Base-by-base conservation (phyloP, 2,797 vertebrate species). In the Schizopygopsis malacanthus region DNA sequence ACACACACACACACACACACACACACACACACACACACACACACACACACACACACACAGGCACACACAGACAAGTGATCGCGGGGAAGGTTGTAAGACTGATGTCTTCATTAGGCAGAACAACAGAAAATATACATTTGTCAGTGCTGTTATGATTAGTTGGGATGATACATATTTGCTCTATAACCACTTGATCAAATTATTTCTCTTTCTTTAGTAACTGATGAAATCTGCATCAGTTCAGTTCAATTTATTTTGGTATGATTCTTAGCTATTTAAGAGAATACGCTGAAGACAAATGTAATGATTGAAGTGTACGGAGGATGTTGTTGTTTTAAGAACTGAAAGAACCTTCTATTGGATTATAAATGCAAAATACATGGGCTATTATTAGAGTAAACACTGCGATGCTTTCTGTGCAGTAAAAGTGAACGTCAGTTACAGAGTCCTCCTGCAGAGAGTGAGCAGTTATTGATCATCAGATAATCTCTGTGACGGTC, bases 361-460 rank as follows among this genome's bases (percentile, higher is more conserved):
- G 43, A 73, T 52, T 75, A 56, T 50, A 77, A 77, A 77, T 39
- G 20, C 33, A 77, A 13, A 77, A 56, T 39, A n/a, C 52, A 56
- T n/a, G 15, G 33, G 6, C 13, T 56, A 56, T 52, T 22, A 52
- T 76, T 20, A 75, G 10, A 12, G 25, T 16, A 75, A 75, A 75
- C 47, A 18, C 1, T 37, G 47, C 0, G 16, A 33, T 33, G 25
- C 15, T 28, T 18, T 50, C 72, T 6, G 72, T 18, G 71, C 28
- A 33, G 25, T 6, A 50, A n/a, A 37, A 33, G 72, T 6, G 72
- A 37, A 76, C 6, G 73, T 22, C 11, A 33, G 73, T 12, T 18
- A 33, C 47, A 20, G 47, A 54, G 73, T 33, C 25, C 72, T 75
- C 72, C 25, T 47, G 11, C 67, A 70, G 67, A 37, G 8, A 39